These are phyloP conservation scores for Parelbella ahira DNA, from an alignment of 2,888 invertebrate genomes.

Conservation along the genomic window DNA sequence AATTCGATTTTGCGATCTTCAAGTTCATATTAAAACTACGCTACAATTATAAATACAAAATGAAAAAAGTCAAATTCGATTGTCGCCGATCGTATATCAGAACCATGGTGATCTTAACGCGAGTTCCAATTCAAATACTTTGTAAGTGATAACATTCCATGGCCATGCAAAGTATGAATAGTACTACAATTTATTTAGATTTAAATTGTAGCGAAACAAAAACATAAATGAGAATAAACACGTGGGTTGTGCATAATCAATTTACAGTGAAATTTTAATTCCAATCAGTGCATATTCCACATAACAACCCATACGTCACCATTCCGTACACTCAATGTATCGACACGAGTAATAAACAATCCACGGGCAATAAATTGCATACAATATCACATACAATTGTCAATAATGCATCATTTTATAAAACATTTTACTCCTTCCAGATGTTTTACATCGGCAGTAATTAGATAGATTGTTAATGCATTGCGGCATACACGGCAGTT, in stretches of 20 bases:
- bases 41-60: no score
- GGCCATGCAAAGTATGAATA: conserved; percentile 67
- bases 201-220: conserved; percentile 51
- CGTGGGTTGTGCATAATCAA: conserved; percentile 63
- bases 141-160: conserved; percentile 52
- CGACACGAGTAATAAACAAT: no score
- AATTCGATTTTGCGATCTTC: conserved; percentile 19
- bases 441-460: conserved; percentile 54
- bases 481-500: conserved; percentile 73
- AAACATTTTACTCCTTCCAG: conserved; percentile 26
- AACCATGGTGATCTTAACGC: conserved; percentile 37
- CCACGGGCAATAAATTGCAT: background rate
- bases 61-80: no score
- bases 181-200: conserved; percentile 50
- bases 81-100: conserved; percentile 8
- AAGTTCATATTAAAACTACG: conserved; percentile 9
- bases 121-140: conserved; percentile 3
- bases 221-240: conserved; percentile 55
- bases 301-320: conserved; percentile 40
- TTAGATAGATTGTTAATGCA: conserved; percentile 71
- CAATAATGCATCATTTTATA: conserved; percentile 5
- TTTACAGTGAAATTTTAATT: conserved; percentile 63
- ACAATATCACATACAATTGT: background rate
- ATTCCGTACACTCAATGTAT: conserved; percentile 59
- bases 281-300: conserved; percentile 37